Conservation (phyloP, 2,113 vertebrate genomes). For the Morone saxatilis region DNA sequence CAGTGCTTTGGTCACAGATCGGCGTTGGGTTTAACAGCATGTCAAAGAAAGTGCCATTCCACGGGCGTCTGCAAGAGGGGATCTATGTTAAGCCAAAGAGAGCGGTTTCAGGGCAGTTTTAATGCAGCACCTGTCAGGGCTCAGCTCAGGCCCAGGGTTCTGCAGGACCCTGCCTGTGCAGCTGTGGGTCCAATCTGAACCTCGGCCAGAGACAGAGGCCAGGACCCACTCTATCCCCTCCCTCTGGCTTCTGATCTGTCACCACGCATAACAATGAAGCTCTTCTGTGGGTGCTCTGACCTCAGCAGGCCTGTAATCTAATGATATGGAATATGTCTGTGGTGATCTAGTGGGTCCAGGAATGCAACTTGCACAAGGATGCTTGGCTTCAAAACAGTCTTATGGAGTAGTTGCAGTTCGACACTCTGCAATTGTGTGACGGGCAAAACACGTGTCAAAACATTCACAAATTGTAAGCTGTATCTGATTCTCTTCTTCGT, state of each 20-base stretch:
- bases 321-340: conserved; percentile 75
- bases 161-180: conserved; percentile 66
- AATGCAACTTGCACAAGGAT: conserved; percentile 69
- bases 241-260: conserved; percentile 69
- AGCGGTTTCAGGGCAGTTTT: conserved; percentile 64
- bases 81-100: conserved; percentile 76
- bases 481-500: not conserved
- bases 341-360: conserved; percentile 62
- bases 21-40: conserved; percentile 66
- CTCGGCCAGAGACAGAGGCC: conserved; percentile 49
- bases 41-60: conserved; percentile 62
- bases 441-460: conserved; percentile 31
- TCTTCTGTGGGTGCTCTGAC: conserved; percentile 65
- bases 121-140: conserved; percentile 82
- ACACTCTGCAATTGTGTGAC: conserved; percentile 30
- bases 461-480: not conserved
- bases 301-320: conserved; percentile 71
- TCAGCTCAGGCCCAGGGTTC: conserved; percentile 68
- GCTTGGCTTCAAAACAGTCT: conserved; percentile 46
- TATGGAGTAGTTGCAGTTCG: conserved; percentile 14
- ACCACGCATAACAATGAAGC: conserved; percentile 70
- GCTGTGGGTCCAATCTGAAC: conserved; percentile 75
- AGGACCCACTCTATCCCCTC: conserved; percentile 40
- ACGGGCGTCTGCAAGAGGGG: conserved; percentile 66
- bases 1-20: conserved; percentile 61